Evolutionary conservation across 2,888 invertebrate species (phyloP), one percentile per base, ranked within the genome.

Genomic region (Drosophila melanosoma): DNA sequence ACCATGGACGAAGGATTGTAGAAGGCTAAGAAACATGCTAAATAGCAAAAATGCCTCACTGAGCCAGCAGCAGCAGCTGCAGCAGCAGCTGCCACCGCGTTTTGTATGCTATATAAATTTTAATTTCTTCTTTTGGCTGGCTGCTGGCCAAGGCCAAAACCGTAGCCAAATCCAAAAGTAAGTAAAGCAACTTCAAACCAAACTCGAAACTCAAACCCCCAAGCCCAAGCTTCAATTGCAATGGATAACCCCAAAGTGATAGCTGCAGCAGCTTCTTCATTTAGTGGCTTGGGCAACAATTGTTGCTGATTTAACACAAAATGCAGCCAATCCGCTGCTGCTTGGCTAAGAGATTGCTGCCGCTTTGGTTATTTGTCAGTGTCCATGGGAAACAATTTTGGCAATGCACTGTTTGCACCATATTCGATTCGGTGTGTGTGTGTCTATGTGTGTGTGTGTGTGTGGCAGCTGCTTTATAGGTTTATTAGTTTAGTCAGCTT

Each of bases 271-370:
- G 78, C 67, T 51, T 61, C 76, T 67, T 38, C 54, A 68, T 73
- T 68, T 61, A 56, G 65, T 57, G 74, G 80, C 73, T 75, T 73
- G 68, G 74, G 67, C 74, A 83, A 83, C 89, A 88, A 84, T 88
- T 88, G 84, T 84, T 84, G 83, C 84, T 88, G 87, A 84, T 76
- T 84, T 79, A 86, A 86, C 89, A 86, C 71, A 88, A 84, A 84
- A 79, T 81, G 74, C 89, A 88, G 89, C 79, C 87, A 84, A 84
- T 88, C 78, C 74, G 63, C 65, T 76, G 63, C 65, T 68, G 49
- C 48, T 64, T 57, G 57, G 67, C 49, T 29, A 33, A 15, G 52
- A 33, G 33, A 17, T 26, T n/a, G 38, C 61, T 77, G 74, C 68
- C 66, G 68, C 73, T 72, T 80, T 83, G 83, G 73, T 80, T 81